A percentile compares a stretch with the other conserved stretches of the same genome.
These are phyloP conservation scores for Drosophila emarginata DNA, from an alignment of 2,888 invertebrate species.

Conservation along the genomic window DNA sequence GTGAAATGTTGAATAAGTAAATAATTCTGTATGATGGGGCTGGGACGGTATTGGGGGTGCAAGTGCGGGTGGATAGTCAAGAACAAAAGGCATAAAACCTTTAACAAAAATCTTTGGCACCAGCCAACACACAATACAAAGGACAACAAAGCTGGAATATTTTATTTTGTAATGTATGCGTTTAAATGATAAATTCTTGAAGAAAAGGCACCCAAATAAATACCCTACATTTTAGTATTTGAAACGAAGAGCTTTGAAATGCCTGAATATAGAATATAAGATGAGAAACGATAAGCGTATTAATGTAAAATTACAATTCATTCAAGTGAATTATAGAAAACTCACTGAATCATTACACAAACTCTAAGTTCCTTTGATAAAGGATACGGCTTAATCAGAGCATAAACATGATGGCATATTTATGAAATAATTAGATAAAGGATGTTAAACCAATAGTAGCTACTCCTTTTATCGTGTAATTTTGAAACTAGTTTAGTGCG, in stretches of 20 bases:
- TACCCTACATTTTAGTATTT: background rate
- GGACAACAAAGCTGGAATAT: conserved; percentile 56
- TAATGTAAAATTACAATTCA: background rate
- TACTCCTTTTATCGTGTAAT: too few relatives aligned
- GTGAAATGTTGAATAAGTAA: conserved; percentile 48
- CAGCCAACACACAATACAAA: conserved; percentile 17
- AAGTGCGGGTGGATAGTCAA: conserved; percentile 31
- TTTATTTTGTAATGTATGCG: conserved; percentile 64
- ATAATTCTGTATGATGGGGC: conserved; percentile 13
- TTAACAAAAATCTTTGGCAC: conserved; percentile 14
- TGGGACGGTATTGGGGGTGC: background rate
- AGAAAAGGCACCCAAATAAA: background rate
- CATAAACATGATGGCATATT: too few relatives aligned
- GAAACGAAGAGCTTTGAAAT: background rate
- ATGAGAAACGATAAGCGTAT: background rate
- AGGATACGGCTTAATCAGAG: too few relatives aligned
- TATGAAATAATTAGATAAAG: too few relatives aligned
- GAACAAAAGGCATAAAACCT: conserved; percentile 54
- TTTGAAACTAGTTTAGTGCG: too few relatives aligned
- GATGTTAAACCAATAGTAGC: too few relatives aligned
- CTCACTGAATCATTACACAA: background rate
- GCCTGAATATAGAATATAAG: background rate
- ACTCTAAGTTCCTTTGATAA: too few relatives aligned
- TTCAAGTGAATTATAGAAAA: background rate
- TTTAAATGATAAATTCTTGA: conserved; percentile 51